phyloP scores from a whole-genome alignment of 1,140 invertebrate genomes.

The Armadillidium nasatum region DNA sequence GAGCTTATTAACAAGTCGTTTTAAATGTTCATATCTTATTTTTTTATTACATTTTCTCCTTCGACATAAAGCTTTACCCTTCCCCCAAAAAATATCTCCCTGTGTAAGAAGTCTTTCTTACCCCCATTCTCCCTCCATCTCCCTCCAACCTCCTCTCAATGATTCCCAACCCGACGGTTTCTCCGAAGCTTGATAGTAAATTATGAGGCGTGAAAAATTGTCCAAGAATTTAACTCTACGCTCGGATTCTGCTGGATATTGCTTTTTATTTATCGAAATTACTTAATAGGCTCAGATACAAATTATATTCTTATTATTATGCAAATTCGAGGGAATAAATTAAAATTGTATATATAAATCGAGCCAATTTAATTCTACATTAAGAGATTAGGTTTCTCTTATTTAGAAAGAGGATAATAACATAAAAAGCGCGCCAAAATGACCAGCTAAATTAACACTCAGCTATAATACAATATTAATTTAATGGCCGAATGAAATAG shows the following conservation, averaged over 20 bases:
- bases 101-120: not conserved
- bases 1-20: no score
- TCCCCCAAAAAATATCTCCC: not conserved
- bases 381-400: not conserved
- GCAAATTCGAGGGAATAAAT: not conserved
- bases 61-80: not conserved
- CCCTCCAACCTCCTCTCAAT: not conserved
- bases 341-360: not conserved
- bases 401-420: slow-evolving; percentile 1
- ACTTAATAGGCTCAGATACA: slow-evolving; percentile 3
- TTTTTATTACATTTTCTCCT: not conserved
- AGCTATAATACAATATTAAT: no score
- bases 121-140: not conserved
- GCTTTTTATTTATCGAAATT: not conserved
- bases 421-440: not conserved
- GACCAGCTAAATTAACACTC: not conserved
- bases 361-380: not conserved
- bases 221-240: not conserved
- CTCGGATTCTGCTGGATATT: not conserved
- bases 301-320: slow-evolving; percentile 7
- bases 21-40: not conserved
- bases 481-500: no score
- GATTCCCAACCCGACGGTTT: not conserved
- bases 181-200: not conserved
- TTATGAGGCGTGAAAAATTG: slow-evolving; percentile 10